Percentiles rank a stretch among this genome's conserved stretches.
Evolutionary conservation across 2,888 invertebrate genomes (phyloP).

Genomic region (Megastigmus dorsalis): DNA sequence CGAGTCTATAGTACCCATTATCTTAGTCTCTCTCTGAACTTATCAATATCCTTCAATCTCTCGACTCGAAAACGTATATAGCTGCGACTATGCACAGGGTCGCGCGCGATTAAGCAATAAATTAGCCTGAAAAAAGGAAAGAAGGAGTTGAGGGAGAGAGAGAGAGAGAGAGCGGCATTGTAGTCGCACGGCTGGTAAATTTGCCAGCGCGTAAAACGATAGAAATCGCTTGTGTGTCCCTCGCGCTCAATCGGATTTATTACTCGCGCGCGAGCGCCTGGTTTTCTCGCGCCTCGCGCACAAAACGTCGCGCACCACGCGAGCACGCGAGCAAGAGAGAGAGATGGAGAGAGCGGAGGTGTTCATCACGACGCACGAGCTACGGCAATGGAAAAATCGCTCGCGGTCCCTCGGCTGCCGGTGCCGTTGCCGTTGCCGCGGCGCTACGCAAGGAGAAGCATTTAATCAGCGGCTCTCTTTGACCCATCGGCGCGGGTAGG

Average conservation of each 20-base stretch:
- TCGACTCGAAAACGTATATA: not conserved
- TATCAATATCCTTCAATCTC: conserved; percentile 27
- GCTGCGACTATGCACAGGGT: not conserved
- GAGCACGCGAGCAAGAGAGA: not conserved
- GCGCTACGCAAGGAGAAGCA: conserved; percentile 21
- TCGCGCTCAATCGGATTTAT: conserved; percentile 38
- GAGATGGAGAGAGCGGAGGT: conserved; percentile 1
- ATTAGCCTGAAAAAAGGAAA: conserved; percentile 6
- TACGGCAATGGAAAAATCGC: not conserved
- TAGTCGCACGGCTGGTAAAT: conserved; percentile 5
- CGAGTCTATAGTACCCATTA: no score
- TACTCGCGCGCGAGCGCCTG: conserved; percentile 2
- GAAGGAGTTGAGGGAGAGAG: no score
- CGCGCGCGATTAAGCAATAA: conserved; percentile 35
- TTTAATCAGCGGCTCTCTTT: conserved; percentile 52
- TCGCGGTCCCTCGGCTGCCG: no score
- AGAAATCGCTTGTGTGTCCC: not conserved
- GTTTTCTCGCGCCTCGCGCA: conserved; percentile 36
- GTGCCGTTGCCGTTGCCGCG: no score
- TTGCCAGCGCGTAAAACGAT: not conserved
- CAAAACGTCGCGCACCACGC: not conserved
- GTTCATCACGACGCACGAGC: conserved; percentile 13
- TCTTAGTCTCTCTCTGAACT: not conserved
- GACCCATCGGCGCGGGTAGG: conserved; percentile 34
- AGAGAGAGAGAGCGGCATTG: not conserved